Evolutionary conservation across 2,888 invertebrate species (phyloP), one percentile per base, ranked within the genome.

Genomic region (Rhogogaster chlorosoma): DNA sequence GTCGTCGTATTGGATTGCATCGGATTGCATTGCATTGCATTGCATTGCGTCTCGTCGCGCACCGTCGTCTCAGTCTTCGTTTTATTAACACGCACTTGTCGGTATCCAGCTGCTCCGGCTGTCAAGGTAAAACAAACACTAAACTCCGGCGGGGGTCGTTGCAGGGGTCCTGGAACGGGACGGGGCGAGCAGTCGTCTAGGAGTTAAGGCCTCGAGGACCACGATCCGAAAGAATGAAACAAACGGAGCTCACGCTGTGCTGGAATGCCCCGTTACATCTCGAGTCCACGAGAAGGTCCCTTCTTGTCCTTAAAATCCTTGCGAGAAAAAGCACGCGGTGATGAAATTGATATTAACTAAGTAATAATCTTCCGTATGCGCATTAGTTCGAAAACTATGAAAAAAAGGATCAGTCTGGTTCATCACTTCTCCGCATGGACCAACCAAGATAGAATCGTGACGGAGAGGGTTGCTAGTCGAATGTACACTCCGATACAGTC

Each of bases 251-350:
- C 89, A 88, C 84, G 90, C 89, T 89, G 89, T 67, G 90, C 88
- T 78, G 89, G 89, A 89, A 89, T 89, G 90, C 86, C 87, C 85
- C 88, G 87, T 87, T 89, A 88, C 89, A 87, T 83, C 83, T 45
- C 70, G 49, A 64, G 67, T 73, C 42, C 71, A 67, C 67, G 12
- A 12, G 32, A 32, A 32, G 15, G 32, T 32, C 32, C 32, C 32
- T 67, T 15, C 32, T 4, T 67, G 15, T 12, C 7, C 32, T 32
- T 32, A 67, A 67, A 32, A 67, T 15, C 67, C 5, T 26, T 26
- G 22, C 71, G 38, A 73, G 71, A 22, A 42, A 22, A 10, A 22
- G 9, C 71, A 42, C 10, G 38, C 71, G 6, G 26, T 73, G 71
- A 38, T 73, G 38, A 73, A n/a, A 73, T 73, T 73, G 71, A 73